A percentile compares a stretch with the other conserved stretches of the same genome.
phyloP scores from a whole-genome alignment of 1,140 invertebrate genomes.

The Helicoverpa zea region DNA sequence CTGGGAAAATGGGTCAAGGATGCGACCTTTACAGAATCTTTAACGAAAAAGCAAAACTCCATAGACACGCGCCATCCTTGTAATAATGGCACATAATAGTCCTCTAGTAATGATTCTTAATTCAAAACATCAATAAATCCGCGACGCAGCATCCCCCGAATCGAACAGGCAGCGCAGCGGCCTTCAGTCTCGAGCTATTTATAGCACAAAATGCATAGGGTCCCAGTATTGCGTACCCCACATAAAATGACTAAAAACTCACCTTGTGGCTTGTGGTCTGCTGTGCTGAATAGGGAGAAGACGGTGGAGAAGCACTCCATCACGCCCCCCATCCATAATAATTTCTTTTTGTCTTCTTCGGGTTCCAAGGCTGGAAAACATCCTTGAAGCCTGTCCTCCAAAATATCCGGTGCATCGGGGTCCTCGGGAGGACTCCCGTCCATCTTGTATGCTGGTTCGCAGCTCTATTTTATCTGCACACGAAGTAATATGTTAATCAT shows the following conservation, averaged over 20 bases:
- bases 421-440: slow-evolving; percentile 34
- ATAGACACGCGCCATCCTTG: no score
- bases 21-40: no score
- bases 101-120: not conserved
- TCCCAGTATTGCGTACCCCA: slow-evolving; percentile 14
- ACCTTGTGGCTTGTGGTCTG: slow-evolving; percentile 67
- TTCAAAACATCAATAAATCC: slow-evolving; percentile 75
- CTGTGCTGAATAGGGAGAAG: slow-evolving; percentile 62
- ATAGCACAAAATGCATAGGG: slow-evolving; percentile 43
- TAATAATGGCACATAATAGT: no score
- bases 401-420: not conserved
- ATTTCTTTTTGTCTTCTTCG: slow-evolving; percentile 67
- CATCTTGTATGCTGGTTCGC: slow-evolving; percentile 20
- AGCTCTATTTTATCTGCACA: not conserved
- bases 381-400: slow-evolving; percentile 50
- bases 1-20: no score
- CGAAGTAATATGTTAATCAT: not conserved
- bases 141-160: slow-evolving; percentile 87
- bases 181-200: slow-evolving; percentile 63
- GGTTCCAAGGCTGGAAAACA: slow-evolving; percentile 50
- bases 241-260: slow-evolving; percentile 48
- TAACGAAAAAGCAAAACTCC: no score
- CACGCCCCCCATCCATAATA: slow-evolving; percentile 73
- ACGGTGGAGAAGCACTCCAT: slow-evolving; percentile 73
- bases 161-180: slow-evolving; percentile 60